These are phyloP conservation scores for Tonatia bakeri DNA, from an alignment of 2,113 vertebrate genomes.

Conservation along the genomic window DNA sequence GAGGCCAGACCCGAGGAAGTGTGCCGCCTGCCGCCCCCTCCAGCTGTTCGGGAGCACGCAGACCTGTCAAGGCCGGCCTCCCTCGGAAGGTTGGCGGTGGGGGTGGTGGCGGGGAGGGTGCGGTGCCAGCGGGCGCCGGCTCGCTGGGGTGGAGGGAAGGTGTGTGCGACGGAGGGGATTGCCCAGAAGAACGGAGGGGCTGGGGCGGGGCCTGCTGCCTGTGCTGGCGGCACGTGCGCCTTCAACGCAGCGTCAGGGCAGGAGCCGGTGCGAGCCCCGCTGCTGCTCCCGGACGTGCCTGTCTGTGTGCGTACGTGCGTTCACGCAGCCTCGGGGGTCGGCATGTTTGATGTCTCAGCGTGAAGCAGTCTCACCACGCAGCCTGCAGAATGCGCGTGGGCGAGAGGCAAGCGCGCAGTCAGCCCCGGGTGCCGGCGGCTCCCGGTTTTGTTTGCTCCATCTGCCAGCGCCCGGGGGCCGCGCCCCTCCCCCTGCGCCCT, in stretches of 20 bases:
- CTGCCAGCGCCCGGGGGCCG: constrained; percentile 91
- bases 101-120: neutral
- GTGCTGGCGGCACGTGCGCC: neutral
- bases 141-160: too few species aligned
- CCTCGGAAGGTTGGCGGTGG: neutral
- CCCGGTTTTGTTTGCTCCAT: constrained; percentile 90
- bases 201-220: neutral
- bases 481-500: constrained; percentile 81
- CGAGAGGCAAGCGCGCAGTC: constrained; percentile 81
- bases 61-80: neutral
- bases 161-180: neutral
- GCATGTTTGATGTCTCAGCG: neutral
- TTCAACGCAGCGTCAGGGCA: neutral
- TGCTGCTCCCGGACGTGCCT: fast-evolving
- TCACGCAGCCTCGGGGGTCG: neutral
- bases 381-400: neutral
- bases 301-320: neutral
- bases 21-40: neutral
- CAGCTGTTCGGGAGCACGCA: neutral
- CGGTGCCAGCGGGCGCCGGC: too few species aligned
- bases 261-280: too few species aligned
- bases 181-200: neutral
- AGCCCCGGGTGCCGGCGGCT: constrained; percentile 84
- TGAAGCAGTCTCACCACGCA: neutral
- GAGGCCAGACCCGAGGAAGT: neutral